Evolutionary conservation across 2,797 vertebrate genomes (phyloP).

Genomic region (Sternarchorhynchus goeldii): DNA sequence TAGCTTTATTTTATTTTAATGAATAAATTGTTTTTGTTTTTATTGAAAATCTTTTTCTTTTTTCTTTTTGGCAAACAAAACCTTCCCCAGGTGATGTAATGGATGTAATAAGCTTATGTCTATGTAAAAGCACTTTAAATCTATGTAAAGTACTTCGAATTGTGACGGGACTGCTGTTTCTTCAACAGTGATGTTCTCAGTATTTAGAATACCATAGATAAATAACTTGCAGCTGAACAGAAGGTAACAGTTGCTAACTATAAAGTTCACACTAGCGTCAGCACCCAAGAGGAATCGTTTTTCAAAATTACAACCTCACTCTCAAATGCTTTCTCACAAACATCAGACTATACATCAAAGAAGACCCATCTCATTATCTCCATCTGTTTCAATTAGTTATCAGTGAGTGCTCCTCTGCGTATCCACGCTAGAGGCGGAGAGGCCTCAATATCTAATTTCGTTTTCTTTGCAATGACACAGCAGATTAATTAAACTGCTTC

Average conservation of each 20-base stretch:
- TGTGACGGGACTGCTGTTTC: background rate
- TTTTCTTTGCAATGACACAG: conserved; percentile 10
- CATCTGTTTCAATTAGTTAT: conserved; percentile 20
- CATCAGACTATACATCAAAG: background rate
- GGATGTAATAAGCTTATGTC: no score
- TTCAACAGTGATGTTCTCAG: background rate
- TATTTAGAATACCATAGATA: background rate
- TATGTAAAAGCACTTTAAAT: no score
- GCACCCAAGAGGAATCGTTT: background rate
- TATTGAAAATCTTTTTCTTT: no score
- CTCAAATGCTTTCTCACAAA: conserved; percentile 6
- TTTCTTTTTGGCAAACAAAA: no score
- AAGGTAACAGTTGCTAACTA: background rate
- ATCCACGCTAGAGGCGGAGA: conserved; percentile 19
- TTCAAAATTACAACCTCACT: background rate
- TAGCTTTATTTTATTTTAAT: no score
- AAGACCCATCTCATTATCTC: conserved; percentile 26
- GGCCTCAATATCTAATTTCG: conserved; percentile 27
- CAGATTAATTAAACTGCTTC: conserved; percentile 17
- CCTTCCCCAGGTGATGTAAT: no score
- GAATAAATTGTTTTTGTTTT: no score
- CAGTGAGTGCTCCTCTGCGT: conserved; percentile 25
- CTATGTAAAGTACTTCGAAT: no score
- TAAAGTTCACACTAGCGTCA: background rate
- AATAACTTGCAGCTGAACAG: background rate